phyloP scores from a whole-genome alignment of 2,113 vertebrate species.

The Columbina picui region DNA sequence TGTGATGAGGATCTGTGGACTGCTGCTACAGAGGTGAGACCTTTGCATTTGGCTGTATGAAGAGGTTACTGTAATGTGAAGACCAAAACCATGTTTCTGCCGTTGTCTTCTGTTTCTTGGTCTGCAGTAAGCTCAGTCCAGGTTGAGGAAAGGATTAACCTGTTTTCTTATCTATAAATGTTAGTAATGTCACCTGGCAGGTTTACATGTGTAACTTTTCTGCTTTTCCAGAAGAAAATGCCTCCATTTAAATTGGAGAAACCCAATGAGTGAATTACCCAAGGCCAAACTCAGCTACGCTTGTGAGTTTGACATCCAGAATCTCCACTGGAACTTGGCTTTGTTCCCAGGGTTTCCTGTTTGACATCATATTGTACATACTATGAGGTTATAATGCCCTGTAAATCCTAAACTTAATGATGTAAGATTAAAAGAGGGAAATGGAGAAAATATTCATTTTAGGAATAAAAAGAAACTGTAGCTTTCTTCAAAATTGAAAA shows the following conservation, averaged over 20 bases:
- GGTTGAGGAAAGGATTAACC: background rate
- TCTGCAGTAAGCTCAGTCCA: background rate
- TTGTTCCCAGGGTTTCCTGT: background rate
- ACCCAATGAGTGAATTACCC: background rate
- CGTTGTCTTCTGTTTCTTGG: background rate
- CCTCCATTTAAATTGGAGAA: background rate
- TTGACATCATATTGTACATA: background rate
- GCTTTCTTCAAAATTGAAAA: background rate
- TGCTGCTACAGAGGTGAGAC: background rate
- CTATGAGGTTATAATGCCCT: background rate
- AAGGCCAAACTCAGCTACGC: background rate
- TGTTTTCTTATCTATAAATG: background rate
- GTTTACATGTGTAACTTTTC: background rate
- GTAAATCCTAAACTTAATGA: background rate
- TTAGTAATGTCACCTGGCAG: background rate
- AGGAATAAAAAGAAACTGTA: background rate
- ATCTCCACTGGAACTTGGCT: background rate
- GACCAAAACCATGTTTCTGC: background rate
- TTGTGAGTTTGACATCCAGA: background rate
- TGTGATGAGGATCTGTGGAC: background rate
- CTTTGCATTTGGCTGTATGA: background rate
- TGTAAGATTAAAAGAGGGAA: slow-evolving; percentile 2
- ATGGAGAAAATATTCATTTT: background rate
- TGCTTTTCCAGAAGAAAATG: background rate
- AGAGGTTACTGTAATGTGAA: background rate